Evolutionary conservation across 2,888 invertebrate genomes (phyloP), one percentile per base, ranked within the genome.

Genomic region (Zootermopsis nevadensis): DNA sequence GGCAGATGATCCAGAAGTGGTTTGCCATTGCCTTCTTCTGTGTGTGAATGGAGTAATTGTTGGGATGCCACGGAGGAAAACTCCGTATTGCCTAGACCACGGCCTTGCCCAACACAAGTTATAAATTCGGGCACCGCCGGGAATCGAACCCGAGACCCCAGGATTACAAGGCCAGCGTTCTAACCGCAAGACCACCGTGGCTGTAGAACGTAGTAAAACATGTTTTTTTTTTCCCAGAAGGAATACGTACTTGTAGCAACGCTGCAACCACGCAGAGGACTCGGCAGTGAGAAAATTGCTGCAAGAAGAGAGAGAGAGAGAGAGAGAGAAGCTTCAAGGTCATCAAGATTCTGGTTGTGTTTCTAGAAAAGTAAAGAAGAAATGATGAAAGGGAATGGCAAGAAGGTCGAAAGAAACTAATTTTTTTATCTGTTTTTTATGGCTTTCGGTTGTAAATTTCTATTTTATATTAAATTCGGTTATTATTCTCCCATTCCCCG

Each of bases 361-460:
- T 77, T 77, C 31, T 76, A 24, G 76, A 76, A 76, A 76, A 42
- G 76, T n/a, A 76, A 53, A 31, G 79, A 66, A 60, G 79, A 35
- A 79, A 79, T 79, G 79, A 79, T 79, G 79, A 60, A 79, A 79
- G 35, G 79, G 79, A 79, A 79, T 79, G 77, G 77, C 77, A 79
- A 79, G 55, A 79, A 79, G 79, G 79, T 79, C 79, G 79, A 79
- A 60, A 60, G 60, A 60, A 79, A 79, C 60, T 33, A 79, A 79
- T 35, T 55, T 77, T 77, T 60, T n/a, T 55, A 79, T 60, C 19
- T 0, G 22, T 53, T 55, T 33, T 48, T 33, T 79, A 60, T 55
- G 55, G 31, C 55, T 79, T 66, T 60, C 31, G 19, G 69, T 67
- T 69, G 22, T 69, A 6, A n/a, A 31, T 4, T 33, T 69, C 15